A percentile compares a stretch with the other conserved stretches of the same genome.
phyloP scores from a whole-genome alignment of 64 coral and sea anemone genomes.

The Stichodactyla mertensii region DNA sequence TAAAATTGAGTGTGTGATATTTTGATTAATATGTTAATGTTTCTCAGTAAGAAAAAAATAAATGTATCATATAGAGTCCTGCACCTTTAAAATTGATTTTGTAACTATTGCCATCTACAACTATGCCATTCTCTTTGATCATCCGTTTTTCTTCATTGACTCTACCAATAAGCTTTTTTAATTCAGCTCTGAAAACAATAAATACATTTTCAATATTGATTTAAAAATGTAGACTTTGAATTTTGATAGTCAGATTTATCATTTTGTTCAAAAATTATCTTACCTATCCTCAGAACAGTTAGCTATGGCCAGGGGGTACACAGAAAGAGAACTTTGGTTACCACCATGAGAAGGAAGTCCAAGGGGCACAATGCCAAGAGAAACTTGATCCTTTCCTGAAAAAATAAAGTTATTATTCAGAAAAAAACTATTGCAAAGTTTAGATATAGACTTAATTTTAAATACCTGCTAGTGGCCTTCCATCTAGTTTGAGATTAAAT shows the following conservation, averaged over 20 bases:
- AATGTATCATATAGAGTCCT: background rate
- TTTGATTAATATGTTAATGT: background rate
- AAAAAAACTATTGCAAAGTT: background rate
- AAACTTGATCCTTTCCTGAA: constrained; percentile 24
- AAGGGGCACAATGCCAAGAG: constrained; percentile 22
- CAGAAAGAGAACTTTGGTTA: constrained; percentile 24
- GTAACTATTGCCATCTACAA: constrained; percentile 32
- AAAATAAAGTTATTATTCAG: constrained; percentile 12
- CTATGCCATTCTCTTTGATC: constrained; percentile 27
- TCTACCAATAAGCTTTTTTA: constrained; percentile 10
- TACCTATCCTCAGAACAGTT: constrained; percentile 38
- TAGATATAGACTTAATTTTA: background rate
- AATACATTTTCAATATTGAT: background rate
- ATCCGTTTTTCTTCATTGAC: constrained; percentile 41
- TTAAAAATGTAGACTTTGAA: background rate
- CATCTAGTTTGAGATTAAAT: constrained; percentile 40
- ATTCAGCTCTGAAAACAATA: background rate
- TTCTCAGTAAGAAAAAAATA: background rate
- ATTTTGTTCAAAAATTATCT: background rate
- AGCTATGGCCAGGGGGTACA: constrained; percentile 35
- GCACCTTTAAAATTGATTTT: constrained; percentile 37
- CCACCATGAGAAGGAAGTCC: constrained; percentile 6
- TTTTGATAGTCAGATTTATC: background rate
- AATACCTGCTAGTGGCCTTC: constrained; percentile 40
- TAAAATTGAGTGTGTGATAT: background rate